These are phyloP conservation scores for Graphium colonna DNA, from an alignment of 2,888 invertebrate species.

Conservation along the genomic window DNA sequence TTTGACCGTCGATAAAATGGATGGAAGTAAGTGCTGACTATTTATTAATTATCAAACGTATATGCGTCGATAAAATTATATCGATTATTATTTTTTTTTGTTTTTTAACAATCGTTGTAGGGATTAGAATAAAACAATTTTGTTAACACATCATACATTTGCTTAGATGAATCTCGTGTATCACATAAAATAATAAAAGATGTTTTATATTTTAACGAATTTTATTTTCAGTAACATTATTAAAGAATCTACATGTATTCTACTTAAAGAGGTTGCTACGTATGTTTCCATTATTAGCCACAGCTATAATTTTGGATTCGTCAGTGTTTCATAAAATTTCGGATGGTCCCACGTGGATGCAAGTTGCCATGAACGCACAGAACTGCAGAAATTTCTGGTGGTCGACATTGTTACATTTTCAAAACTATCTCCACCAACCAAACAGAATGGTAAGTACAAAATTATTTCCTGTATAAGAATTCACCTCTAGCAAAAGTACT, in stretches of 20 bases:
- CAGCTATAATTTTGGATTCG: slow-evolving; percentile 44
- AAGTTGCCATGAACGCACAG: slow-evolving; percentile 30
- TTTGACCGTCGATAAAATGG: slow-evolving; percentile 47
- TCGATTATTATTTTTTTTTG: too few species aligned
- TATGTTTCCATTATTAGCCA: slow-evolving; percentile 49
- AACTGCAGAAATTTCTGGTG: slow-evolving; percentile 53
- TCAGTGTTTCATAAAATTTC: slow-evolving; percentile 42
- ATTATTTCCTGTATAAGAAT: too few species aligned
- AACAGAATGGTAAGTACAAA: slow-evolving; percentile 18
- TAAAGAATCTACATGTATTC: slow-evolving; percentile 50
- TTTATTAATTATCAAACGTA: too few species aligned
- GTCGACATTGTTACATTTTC: slow-evolving; percentile 39
- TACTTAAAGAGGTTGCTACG: slow-evolving; percentile 53
- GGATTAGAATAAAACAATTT: too few species aligned
- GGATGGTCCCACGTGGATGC: slow-evolving; percentile 42
- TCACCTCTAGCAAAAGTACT: too few species aligned
- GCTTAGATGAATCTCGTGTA: too few species aligned
- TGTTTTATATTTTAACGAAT: too few species aligned
- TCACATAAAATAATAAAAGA: too few species aligned
- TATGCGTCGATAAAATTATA: too few species aligned
- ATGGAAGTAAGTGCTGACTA: slow-evolving; percentile 44
- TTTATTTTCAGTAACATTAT: slow-evolving; percentile 42
- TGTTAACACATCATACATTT: too few species aligned
- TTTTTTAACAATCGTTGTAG: too few species aligned
- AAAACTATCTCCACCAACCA: slow-evolving; percentile 36